phyloP scores from a whole-genome alignment of 2,888 invertebrate genomes.

The Metacarcinus magister region DNA sequence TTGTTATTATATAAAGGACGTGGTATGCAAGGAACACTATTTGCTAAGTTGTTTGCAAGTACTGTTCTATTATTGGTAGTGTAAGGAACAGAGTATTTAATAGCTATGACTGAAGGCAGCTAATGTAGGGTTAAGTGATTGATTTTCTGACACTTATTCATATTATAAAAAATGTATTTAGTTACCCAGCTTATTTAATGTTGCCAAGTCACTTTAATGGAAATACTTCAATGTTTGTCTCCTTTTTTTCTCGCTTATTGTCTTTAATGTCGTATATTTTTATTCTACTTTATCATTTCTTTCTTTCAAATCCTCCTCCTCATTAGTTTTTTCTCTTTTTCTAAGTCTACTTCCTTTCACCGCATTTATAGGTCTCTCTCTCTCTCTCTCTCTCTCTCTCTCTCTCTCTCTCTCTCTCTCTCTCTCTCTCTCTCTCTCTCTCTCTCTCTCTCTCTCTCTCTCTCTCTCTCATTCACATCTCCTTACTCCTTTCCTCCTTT shows the following conservation, averaged over 20 bases:
- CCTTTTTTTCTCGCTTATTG: not conserved
- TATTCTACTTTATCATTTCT: not conserved
- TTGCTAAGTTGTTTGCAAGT: not conserved
- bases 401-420: not conserved
- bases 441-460: not conserved
- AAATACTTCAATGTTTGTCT: not conserved
- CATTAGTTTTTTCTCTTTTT: not conserved
- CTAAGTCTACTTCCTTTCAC: not conserved
- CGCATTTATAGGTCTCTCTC: not conserved
- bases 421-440: slow-evolving; percentile 27
- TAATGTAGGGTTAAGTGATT: not conserved
- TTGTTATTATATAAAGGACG: not conserved
- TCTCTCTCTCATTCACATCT: not conserved
- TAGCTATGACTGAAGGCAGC: not conserved
- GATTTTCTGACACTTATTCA: not conserved
- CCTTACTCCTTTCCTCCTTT: not conserved
- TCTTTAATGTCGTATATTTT: not conserved
- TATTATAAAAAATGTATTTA: not conserved
- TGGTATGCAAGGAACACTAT: not conserved
- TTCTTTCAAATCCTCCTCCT: not conserved
- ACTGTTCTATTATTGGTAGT: not conserved
- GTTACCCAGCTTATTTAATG: not conserved
- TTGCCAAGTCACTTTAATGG: slow-evolving; percentile 6
- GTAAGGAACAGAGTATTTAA: not conserved
- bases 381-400: slow-evolving; percentile 43